Conservation (phyloP, 92 coral and sea anemone genomes). For the Micromussa lordhowensis region DNA sequence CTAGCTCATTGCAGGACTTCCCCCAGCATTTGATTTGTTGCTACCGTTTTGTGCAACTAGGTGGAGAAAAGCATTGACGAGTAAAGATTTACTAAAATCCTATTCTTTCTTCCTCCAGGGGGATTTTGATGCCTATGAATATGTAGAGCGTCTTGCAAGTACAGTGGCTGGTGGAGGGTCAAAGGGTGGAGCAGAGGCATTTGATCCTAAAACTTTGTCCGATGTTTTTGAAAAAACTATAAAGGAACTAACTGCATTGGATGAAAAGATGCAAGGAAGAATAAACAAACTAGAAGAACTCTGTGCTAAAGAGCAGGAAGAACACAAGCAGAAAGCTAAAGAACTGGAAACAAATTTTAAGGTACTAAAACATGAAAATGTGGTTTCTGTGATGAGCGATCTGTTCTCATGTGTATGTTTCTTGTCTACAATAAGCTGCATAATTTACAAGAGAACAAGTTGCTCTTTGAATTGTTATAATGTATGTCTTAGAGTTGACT, state of each 20-base stretch:
- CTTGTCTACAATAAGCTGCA: too few species aligned
- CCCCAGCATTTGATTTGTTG: too few species aligned
- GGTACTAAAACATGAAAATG: constrained; percentile 44
- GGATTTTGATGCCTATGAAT: constrained; percentile 92
- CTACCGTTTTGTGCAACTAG: too few species aligned
- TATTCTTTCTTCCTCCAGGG: constrained; percentile 58
- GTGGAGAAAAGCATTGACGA: too few species aligned
- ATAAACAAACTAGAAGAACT: constrained; percentile 95
- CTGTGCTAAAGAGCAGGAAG: constrained; percentile 92
- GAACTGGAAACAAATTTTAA: constrained; percentile 87
- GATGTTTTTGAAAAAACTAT: constrained; percentile 88
- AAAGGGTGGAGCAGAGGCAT: constrained; percentile 85
- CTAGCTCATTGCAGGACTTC: too few species aligned
- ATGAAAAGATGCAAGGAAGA: constrained; percentile 95
- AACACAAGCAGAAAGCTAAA: constrained; percentile 84
- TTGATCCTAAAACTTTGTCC: constrained; percentile 88
- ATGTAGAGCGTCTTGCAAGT: constrained; percentile 95
- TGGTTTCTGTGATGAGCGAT: too few species aligned
- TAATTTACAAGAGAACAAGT: too few species aligned
- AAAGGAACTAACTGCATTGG: constrained; percentile 82
- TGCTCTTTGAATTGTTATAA: too few species aligned
- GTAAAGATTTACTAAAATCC: neutral
- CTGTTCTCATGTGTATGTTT: too few species aligned
- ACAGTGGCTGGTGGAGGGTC: constrained; percentile 98
- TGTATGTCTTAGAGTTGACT: neutral